Base-by-base conservation (phyloP, 1,140 invertebrate genomes). In the Lepidurus packardi region DNA sequence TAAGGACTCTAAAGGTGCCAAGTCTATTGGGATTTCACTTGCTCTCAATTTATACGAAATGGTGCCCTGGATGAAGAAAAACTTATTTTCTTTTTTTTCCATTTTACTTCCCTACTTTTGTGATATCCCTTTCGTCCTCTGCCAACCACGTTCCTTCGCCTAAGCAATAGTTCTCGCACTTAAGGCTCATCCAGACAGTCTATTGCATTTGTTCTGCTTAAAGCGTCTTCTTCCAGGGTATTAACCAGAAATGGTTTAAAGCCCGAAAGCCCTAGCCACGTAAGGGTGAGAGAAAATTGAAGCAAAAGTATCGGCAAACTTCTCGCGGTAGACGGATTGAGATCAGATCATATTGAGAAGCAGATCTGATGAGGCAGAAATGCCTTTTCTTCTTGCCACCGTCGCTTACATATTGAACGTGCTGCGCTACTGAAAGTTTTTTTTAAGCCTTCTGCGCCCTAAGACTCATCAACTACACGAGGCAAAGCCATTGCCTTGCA, bases 1-100 rank as follows among this genome's bases (percentile, higher is more conserved):
- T 65, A 65, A 65, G 21, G 21, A 65, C 47, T 65, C 8, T 21
- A 65, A 9, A 2, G 53, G 9, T 16, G 53, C 53, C 21, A 65
- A 65, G 21, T 16, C 53, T 65, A 65, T 65, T 65, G 53, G 53
- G 53, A 65, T 65, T 65, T 65, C 53, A 65, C 53, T 65, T 65
- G 53, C 16, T 65, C 16, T 65, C 53, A 65, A 65, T 65, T 65
- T 65, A 9, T 65, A 2, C 53, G 53, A 21, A 65, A 65, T 65
- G 53, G 21, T 65, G 53, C 53, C 7, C 53, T 65, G 53, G 53
- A n/a, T 65, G 53, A 65, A 65, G 53, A 9, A 65, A 65, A 9
- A 65, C 4, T 0, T 4, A 34, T 34, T 34, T 34, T 34, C 34
- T 34, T 34, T 34, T 34, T 34, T 34, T 34, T 34, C 34, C 34